A percentile compares a stretch with the other conserved stretches of the same genome.
Conservation (phyloP, 2,888 invertebrate genomes). For the Mycalesis mineus region DNA sequence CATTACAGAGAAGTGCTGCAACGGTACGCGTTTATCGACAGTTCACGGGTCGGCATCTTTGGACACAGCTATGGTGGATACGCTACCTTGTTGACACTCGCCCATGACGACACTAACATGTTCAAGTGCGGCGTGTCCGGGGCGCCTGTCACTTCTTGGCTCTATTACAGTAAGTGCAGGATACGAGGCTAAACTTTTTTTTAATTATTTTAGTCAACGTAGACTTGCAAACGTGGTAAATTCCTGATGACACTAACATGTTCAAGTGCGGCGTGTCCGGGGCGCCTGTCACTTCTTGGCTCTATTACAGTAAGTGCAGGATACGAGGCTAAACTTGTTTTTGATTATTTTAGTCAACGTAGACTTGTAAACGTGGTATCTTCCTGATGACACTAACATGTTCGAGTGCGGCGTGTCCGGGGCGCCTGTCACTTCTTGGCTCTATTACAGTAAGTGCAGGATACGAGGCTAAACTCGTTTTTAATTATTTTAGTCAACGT, state of each 20-base stretch:
- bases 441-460: conserved; percentile 87
- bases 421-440: conserved; percentile 94
- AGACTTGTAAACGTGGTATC: no score
- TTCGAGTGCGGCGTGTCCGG: conserved; percentile 93
- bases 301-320: conserved; percentile 87
- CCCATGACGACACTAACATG: conserved; percentile 81
- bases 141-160: conserved; percentile 94
- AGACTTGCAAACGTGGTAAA: no score
- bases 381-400: conserved; percentile 81
- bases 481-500: no score
- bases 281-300: conserved; percentile 94
- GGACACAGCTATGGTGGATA: conserved; percentile 98
- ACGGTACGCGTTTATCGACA: conserved; percentile 81
- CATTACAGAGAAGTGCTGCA: conserved; percentile 74
- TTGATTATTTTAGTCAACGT: no score
- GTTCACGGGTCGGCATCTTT: conserved; percentile 85
- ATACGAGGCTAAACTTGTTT: no score
- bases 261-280: conserved; percentile 93
- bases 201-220: no score
- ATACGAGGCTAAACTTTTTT: no score
- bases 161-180: conserved; percentile 87
- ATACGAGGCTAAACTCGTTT: no score
- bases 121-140: conserved; percentile 93
- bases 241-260: conserved; percentile 81
- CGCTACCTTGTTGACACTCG: conserved; percentile 86